Conservation (phyloP, 2,888 invertebrate genomes). For the Germaria angustata region DNA sequence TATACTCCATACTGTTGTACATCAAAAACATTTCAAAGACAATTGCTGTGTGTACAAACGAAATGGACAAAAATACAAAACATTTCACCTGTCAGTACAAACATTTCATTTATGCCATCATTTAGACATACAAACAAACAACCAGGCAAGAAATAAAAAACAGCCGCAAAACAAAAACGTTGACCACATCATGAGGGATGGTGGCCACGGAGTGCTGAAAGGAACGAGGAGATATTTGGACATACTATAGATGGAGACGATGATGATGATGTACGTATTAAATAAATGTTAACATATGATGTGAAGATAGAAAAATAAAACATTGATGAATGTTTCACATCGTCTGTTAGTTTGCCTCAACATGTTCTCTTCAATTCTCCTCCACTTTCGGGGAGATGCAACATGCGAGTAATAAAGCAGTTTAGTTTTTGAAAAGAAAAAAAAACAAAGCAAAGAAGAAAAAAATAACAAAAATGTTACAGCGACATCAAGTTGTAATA, state of each 20-base stretch:
- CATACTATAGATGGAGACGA: slow-evolving; percentile 31
- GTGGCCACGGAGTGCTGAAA: background rate
- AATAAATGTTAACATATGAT: slow-evolving; percentile 63
- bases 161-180: background rate
- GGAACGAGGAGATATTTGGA: background rate
- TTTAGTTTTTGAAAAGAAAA: slow-evolving; percentile 2
- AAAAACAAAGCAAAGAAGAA: background rate
- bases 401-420: slow-evolving; percentile 33
- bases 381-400: background rate
- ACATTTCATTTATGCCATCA: slow-evolving; percentile 67
- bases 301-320: slow-evolving; percentile 64
- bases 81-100: slow-evolving; percentile 66
- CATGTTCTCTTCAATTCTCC: slow-evolving; percentile 25
- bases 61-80: slow-evolving; percentile 54
- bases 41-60: slow-evolving; percentile 19
- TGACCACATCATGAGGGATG: slow-evolving; percentile 1
- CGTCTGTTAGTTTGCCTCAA: slow-evolving; percentile 33
- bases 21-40: slow-evolving; percentile 10
- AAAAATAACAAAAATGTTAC: background rate
- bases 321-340: slow-evolving; percentile 62
- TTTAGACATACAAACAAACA: slow-evolving; percentile 55
- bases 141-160: slow-evolving; percentile 14
- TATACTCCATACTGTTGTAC: background rate
- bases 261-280: slow-evolving; percentile 45
- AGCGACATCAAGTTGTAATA: slow-evolving; percentile 30